Evolutionary conservation across 2,888 invertebrate genomes (phyloP), one percentile per base, ranked within the genome.

Genomic region (Ophioninae sp.): DNA sequence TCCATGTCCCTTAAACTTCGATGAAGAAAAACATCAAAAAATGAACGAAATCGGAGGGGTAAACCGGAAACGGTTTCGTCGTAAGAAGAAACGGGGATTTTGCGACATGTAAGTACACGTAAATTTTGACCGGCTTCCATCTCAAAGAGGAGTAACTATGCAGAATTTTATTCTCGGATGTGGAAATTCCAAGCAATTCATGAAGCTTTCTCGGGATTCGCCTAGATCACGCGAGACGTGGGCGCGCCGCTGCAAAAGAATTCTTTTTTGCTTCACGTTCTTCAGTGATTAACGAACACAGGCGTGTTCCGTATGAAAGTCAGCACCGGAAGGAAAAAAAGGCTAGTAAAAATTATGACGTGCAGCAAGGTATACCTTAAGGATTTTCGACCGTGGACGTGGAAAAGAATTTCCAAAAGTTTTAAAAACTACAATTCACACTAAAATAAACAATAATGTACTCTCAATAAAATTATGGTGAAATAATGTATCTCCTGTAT

Each of bases 201-300:
- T 56, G 56, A 67, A 59, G 65, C 65, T 7, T 30, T 71, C 74
- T 51, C 30, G 22, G 74, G 78, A 78, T 71, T 84, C 44, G 72
- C 59, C 65, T 69, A 75, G 81, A 85, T 85, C 85, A 85, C 84
- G 85, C 85, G 81, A 85, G 39, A 81, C 78, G 85, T 80, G 83
- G 80, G 82, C 81, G 84, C 79, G 82, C 84, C 82, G 80, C 51
- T 51, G 17, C 17, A 72, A 67, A 67, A 74, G 39, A 9, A 39
- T 20, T 44, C 20, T 59, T 59, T 59, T 30, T 67, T 23, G 13
- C 30, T 30, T 30, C 30, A 30, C 64, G 10, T 58, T 59, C 59
- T 69, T 65, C 56, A 61, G 61, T 83, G 56, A 76, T 63, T 81
- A 81, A 83, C 58, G 23, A 77, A 44, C 51, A 51, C 17, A 51